A percentile compares a stretch with the other conserved stretches of the same genome.
These are phyloP conservation scores for Pyrgilauda ruficollis DNA, from an alignment of 2,113 vertebrate genomes.

Conservation along the genomic window DNA sequence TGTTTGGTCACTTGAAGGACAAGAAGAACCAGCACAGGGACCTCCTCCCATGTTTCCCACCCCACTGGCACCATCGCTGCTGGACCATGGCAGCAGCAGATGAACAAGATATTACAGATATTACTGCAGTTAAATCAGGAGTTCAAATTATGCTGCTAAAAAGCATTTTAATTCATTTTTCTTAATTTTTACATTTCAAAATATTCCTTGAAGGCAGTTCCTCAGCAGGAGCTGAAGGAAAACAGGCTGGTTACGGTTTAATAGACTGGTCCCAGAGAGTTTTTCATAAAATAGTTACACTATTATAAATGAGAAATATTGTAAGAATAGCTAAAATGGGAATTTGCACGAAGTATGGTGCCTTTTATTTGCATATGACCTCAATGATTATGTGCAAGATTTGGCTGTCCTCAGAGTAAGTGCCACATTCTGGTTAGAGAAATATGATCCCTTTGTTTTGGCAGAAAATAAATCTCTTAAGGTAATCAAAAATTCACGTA, in stretches of 20 bases:
- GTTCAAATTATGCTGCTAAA: neutral
- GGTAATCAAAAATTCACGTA: slow-evolving; percentile 61
- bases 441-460: slow-evolving; percentile 56
- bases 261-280: slow-evolving; percentile 10
- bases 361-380: slow-evolving; percentile 66
- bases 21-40: neutral
- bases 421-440: slow-evolving; percentile 58
- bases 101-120: neutral
- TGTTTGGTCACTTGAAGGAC: neutral
- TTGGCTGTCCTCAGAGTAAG: slow-evolving; percentile 54
- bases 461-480: slow-evolving; percentile 64
- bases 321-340: slow-evolving; percentile 46
- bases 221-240: slow-evolving; percentile 26
- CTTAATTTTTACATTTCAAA: neutral
- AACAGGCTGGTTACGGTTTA: neutral
- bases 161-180: neutral
- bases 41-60: neutral
- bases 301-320: slow-evolving; percentile 36
- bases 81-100: neutral
- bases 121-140: neutral
- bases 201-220: slow-evolving; percentile 11
- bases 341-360: slow-evolving; percentile 38
- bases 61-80: neutral
- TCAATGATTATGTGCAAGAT: slow-evolving; percentile 73
- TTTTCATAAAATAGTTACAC: slow-evolving; percentile 17